These are phyloP conservation scores for Allobates femoralis DNA, from an alignment of 2,797 vertebrate genomes.

Conservation along the genomic window DNA sequence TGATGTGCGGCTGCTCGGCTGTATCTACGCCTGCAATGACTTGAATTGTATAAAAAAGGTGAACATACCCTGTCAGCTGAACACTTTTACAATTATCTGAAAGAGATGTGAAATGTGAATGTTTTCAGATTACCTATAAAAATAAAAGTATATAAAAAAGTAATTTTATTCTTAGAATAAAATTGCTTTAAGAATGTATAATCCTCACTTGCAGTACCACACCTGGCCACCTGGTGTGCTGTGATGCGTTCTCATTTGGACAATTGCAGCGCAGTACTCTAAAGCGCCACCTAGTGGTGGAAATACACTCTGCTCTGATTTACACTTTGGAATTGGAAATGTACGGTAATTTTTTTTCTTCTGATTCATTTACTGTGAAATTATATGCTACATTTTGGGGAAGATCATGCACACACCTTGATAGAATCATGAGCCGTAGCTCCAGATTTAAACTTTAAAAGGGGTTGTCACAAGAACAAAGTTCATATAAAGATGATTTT, in stretches of 20 bases:
- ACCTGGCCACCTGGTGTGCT: neutral
- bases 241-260: neutral
- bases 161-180: no score
- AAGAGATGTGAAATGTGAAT: no score
- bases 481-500: no score
- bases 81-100: no score
- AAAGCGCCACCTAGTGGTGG: neutral
- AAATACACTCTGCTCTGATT: neutral
- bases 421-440: neutral
- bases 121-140: no score
- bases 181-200: neutral
- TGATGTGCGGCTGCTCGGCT: neutral
- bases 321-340: no score
- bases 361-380: no score
- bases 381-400: no score
- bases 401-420: neutral
- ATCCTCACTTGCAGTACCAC: neutral
- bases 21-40: neutral
- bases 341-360: neutral
- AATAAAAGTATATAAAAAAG: no score
- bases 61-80: no score
- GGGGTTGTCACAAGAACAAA: no score
- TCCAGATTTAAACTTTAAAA: neutral
- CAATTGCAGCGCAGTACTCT: neutral
- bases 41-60: neutral